These are phyloP conservation scores for Malachius bipustulatus DNA, from an alignment of 2,888 invertebrate species.

Conservation along the genomic window DNA sequence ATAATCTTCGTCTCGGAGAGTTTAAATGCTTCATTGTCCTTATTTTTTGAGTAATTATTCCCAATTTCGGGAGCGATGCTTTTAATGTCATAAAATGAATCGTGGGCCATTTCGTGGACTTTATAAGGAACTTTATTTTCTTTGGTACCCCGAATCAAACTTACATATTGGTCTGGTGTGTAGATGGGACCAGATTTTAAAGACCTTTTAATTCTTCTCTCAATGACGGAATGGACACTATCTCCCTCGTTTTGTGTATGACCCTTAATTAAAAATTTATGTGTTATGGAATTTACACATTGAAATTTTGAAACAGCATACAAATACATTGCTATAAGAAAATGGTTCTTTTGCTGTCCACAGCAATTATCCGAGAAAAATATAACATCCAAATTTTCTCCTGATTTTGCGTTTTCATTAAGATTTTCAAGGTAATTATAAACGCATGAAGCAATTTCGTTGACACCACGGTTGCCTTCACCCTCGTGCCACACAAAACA, in stretches of 20 bases:
- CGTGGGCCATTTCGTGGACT: no score
- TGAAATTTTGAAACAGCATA: constrained; percentile 1
- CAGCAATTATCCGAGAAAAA: constrained; percentile 14
- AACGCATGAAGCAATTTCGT: constrained; percentile 25
- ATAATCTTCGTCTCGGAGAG: no score
- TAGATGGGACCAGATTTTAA: no score
- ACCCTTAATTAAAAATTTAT: constrained; percentile 12
- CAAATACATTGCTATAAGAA: constrained; percentile 7
- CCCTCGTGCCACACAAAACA: constrained; percentile 27
- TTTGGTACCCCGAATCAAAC: no score
- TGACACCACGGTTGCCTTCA: constrained; percentile 23
- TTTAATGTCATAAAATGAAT: no score
- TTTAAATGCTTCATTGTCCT: no score
- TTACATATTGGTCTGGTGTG: no score
- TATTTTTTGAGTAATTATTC: no score
- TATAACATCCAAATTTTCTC: background rate
- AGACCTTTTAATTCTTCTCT: no score
- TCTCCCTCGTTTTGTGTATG: constrained; percentile 13
- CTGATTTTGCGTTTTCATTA: background rate
- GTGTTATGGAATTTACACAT: constrained; percentile 9
- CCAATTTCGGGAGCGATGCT: no score
- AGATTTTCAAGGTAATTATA: constrained; percentile 20
- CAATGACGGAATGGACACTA: constrained; percentile 10
- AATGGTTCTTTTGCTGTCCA: constrained; percentile 14
- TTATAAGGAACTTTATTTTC: no score